Conservation (phyloP, 2,888 invertebrate species). For the Esperia sulphurella region DNA sequence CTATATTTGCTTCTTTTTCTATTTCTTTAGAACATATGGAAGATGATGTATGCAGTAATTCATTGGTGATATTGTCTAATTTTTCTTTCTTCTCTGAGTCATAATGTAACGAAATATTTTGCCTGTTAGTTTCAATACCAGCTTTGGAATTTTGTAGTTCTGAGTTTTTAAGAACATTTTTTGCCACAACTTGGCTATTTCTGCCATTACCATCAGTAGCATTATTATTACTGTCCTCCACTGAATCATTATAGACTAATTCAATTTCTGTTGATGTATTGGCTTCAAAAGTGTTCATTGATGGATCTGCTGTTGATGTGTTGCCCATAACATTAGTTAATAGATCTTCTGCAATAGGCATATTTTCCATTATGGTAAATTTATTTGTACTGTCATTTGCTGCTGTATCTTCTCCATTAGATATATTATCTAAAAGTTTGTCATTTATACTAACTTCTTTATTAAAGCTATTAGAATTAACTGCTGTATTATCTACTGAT, state of each 20-base stretch:
- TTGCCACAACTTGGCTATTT: not conserved
- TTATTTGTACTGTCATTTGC: too few relatives aligned
- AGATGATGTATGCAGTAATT: not conserved
- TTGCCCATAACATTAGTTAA: not conserved
- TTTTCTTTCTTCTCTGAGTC: slow-evolving; percentile 31
- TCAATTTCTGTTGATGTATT: slow-evolving; percentile 29
- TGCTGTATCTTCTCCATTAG: not conserved
- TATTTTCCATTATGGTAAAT: too few relatives aligned
- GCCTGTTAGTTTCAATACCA: slow-evolving; percentile 28
- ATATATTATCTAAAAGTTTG: not conserved
- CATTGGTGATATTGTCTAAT: not conserved
- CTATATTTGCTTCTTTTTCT: slow-evolving; percentile 11
- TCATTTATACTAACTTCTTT: not conserved
- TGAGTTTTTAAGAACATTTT: not conserved
- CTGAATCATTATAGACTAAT: slow-evolving; percentile 32
- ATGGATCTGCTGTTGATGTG: not conserved
- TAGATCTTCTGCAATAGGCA: not conserved
- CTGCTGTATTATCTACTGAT: not conserved
- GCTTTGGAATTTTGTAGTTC: not conserved
- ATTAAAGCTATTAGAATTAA: too few relatives aligned
- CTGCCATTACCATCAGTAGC: too few relatives aligned
- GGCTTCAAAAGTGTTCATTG: slow-evolving; percentile 15
- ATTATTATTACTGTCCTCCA: slow-evolving; percentile 5
- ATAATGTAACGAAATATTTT: slow-evolving; percentile 38
- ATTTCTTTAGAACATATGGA: slow-evolving; percentile 2